Conservation (phyloP, 2,888 invertebrate species). For the Netelia virgata region DNA sequence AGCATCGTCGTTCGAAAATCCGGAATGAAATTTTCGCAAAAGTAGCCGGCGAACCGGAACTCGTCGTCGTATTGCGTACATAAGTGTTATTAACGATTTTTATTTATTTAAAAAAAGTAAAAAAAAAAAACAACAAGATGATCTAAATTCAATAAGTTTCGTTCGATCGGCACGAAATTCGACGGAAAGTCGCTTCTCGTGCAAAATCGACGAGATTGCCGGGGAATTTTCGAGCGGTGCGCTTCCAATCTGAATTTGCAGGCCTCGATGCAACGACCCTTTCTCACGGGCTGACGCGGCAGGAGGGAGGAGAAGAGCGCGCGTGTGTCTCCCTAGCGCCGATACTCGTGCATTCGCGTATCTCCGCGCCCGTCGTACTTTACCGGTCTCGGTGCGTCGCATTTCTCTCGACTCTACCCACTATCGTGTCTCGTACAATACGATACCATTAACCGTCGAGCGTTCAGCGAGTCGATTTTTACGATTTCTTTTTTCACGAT, state of each 20-base stretch:
- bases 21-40: conserved; percentile 20
- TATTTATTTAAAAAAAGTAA: neutral
- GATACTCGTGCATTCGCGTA: conserved; percentile 18
- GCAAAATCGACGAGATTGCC: conserved; percentile 10
- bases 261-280: conserved; percentile 49
- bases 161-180: neutral
- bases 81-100: too few relatives aligned
- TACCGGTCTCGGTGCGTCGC: conserved; percentile 17
- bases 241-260: conserved; percentile 58
- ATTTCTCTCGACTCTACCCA: conserved; percentile 41
- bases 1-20: conserved; percentile 23
- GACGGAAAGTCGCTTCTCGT: neutral
- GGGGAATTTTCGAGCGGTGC: conserved; percentile 5
- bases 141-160: neutral
- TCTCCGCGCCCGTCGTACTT: conserved; percentile 17
- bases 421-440: conserved; percentile 21
- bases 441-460: conserved; percentile 23
- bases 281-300: conserved; percentile 72
- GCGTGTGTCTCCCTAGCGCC: conserved; percentile 41
- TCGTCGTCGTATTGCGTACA: neutral
- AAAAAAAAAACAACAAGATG: neutral
- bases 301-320: conserved; percentile 47
- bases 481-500: neutral
- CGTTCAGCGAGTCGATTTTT: conserved; percentile 1
- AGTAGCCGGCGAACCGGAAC: neutral